Evolutionary conservation across 2,888 invertebrate species (phyloP).

Genomic region (Drosophila merina): DNA sequence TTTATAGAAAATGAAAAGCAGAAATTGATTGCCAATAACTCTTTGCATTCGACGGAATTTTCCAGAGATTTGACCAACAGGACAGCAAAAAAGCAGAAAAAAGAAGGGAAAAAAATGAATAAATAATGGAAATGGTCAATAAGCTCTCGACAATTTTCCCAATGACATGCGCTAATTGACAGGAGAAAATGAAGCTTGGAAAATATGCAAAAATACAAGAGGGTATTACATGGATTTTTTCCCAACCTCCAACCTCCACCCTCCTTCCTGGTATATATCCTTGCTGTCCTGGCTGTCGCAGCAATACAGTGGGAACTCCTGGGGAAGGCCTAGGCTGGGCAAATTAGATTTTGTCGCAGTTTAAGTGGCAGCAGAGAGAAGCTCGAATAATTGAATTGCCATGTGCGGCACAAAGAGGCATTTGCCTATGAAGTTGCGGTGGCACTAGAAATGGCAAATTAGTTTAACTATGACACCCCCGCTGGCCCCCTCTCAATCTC

Average conservation of each 20-base stretch:
- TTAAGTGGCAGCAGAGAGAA: conserved; percentile 30
- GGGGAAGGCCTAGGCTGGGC: conserved; percentile 15
- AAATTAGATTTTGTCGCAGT: conserved; percentile 32
- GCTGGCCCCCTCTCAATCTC: neutral
- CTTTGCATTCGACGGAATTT: neutral
- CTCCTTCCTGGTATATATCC: neutral
- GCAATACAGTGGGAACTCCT: conserved; percentile 8
- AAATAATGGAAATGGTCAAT: neutral
- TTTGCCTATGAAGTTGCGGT: conserved; percentile 31
- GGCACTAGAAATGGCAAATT: conserved; percentile 37
- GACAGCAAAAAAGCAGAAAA: neutral
- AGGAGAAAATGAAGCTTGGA: conserved; percentile 16
- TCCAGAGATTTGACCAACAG: neutral
- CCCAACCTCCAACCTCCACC: neutral
- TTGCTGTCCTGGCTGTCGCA: neutral
- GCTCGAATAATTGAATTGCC: conserved; percentile 35
- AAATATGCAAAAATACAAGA: conserved; percentile 4
- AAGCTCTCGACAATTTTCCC: conserved; percentile 12
- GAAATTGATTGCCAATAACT: neutral
- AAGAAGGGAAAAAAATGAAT: neutral
- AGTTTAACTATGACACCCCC: conserved; percentile 30
- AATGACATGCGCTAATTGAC: conserved; percentile 28
- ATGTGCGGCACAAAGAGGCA: conserved; percentile 21
- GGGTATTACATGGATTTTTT: neutral
- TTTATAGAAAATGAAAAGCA: neutral